Evolutionary conservation across 2,797 vertebrate species (phyloP).

Genomic region (Enteromius thamalakanensis): DNA sequence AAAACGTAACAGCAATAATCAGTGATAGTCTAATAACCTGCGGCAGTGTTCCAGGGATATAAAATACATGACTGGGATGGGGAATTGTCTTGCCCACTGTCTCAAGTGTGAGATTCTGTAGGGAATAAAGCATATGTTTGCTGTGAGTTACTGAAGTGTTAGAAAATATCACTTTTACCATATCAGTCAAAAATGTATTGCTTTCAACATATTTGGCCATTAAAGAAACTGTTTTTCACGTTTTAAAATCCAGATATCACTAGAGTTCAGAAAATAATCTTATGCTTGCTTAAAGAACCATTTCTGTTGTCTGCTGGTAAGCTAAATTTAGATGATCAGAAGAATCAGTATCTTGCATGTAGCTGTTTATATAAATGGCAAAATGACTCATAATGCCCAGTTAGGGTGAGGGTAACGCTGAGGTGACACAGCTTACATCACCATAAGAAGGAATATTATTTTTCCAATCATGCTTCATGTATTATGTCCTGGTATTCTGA

Average conservation of each 20-base stretch:
- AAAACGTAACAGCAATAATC: background rate
- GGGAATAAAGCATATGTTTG: background rate
- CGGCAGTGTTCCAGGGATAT: background rate
- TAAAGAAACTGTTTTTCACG: background rate
- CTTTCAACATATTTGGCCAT: background rate
- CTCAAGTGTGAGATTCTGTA: too few relatives aligned
- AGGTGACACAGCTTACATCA: background rate
- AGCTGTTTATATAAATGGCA: constrained; percentile 5
- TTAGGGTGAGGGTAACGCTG: background rate
- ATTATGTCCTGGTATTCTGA: background rate
- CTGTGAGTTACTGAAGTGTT: constrained; percentile 18
- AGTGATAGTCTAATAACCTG: background rate
- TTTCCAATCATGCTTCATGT: background rate
- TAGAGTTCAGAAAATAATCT: background rate
- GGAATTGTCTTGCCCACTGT: background rate
- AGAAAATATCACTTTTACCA: background rate
- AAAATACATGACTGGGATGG: background rate
- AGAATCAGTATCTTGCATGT: background rate
- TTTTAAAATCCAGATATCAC: background rate
- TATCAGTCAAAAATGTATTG: constrained; percentile 5
- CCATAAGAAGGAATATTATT: constrained; percentile 9
- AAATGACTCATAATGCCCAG: constrained; percentile 12
- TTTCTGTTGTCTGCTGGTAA: background rate
- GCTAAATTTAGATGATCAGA: constrained; percentile 9
- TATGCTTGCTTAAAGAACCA: background rate